Evolutionary conservation across 2,888 invertebrate species (phyloP), one percentile per base, ranked within the genome.

Genomic region (Pardosa pseudoannulata): DNA sequence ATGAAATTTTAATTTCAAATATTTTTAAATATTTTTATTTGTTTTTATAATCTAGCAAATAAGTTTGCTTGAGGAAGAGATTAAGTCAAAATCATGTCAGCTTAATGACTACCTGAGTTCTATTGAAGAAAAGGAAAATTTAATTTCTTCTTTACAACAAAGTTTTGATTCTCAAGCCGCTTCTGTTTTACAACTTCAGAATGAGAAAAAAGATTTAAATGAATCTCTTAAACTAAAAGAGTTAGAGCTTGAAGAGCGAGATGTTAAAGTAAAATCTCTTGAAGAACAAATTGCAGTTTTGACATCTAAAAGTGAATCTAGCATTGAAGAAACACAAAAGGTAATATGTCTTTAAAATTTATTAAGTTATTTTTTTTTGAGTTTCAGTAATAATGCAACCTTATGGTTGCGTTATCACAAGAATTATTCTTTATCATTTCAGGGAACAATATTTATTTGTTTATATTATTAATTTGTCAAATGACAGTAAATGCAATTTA

Each of bases 91-190:
- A 50, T 50, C 16, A 31, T 73, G 39, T 32, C 64, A n/a, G 3
- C 50, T 85, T 7, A 31, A 73, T 36, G 78, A 78, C 36, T n/a
- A 28, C 5, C 50, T 78, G 23, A 50, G 27, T 16, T 27, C 39
- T 7, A 50, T 81, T 19, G 46, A 76, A 82, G 72, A 87, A 50
- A 78, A 82, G 32, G 87, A 78, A 7, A 28, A 41, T 29, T 19
- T 71, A 13, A 71, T 81, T 7, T 64, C 41, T n/a, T 31, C 19
- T 2, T 16, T 82, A 27, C 67, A 65, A 50, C 27, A 82, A n/a
- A 56, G 41, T 50, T 68, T 87, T 13, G 46, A 78, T 56, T 11
- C 23, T 3, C 82, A 82, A 79, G 19, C n/a, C 39, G 56, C 72
- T n/a, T 11, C 64, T 16, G 7, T 78, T 19, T 7, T 56, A 36